Evolutionary conservation across 2,888 invertebrate species (phyloP).

Genomic region (Hoplodrina ambigua): DNA sequence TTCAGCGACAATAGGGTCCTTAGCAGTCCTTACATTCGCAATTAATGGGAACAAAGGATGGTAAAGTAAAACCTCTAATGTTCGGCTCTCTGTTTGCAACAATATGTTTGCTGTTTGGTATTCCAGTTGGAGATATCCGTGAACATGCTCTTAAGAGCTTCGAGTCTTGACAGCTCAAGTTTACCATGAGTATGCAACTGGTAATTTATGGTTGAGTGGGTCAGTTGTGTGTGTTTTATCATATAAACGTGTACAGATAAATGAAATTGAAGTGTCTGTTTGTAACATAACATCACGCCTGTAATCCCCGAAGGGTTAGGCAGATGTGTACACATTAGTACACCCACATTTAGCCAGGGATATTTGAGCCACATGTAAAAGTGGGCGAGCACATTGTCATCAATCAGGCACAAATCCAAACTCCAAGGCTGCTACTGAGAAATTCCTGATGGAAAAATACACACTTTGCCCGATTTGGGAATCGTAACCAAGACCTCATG

Average conservation of each 20-base stretch:
- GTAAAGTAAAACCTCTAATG: conserved; percentile 73
- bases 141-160: conserved; percentile 39
- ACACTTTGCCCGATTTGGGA: no score
- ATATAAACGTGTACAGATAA: background rate
- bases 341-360: no score
- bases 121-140: conserved; percentile 61
- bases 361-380: no score
- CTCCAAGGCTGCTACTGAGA: no score
- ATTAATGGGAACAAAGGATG: conserved; percentile 78
- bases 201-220: conserved; percentile 28
- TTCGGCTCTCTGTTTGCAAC: conserved; percentile 63
- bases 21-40: conserved; percentile 72
- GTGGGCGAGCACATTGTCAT: no score
- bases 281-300: no score
- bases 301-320: no score
- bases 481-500: no score
- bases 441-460: no score
- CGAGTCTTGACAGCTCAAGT: conserved; percentile 32
- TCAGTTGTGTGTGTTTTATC: background rate
- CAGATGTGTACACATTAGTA: no score
- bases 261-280: no score
- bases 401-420: no score
- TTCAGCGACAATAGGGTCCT: conserved; percentile 57
- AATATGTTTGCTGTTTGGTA: conserved; percentile 72
- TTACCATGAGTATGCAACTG: conserved; percentile 46